These are phyloP conservation scores for Bombus turneri DNA, from an alignment of 1,140 invertebrate species.

Conservation along the genomic window DNA sequence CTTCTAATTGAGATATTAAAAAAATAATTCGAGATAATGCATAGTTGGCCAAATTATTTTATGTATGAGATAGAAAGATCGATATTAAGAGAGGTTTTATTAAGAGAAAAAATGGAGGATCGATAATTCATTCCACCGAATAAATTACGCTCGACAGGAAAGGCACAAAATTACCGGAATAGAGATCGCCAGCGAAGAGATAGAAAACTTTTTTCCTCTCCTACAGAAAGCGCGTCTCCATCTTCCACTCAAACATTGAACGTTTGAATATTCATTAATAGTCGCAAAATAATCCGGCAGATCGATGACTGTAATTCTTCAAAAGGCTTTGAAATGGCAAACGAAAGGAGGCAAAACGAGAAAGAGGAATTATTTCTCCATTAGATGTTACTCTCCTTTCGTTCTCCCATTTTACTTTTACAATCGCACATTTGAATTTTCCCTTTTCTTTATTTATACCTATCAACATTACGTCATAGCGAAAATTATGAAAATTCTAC, in stretches of 20 bases:
- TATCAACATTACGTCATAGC: no score
- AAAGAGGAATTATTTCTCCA: background rate
- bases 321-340: background rate
- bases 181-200: background rate
- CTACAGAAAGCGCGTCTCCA: background rate
- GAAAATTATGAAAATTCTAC: conserved; percentile 10
- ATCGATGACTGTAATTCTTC: background rate
- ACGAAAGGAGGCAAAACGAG: background rate
- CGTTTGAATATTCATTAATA: conserved; percentile 30
- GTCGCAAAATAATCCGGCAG: conserved; percentile 7
- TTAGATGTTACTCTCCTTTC: background rate
- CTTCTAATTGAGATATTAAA: background rate
- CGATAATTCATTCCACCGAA: background rate
- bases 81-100: background rate
- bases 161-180: background rate
- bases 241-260: background rate
- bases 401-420: background rate
- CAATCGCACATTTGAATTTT: background rate
- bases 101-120: background rate
- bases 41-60: background rate
- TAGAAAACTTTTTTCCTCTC: background rate
- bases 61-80: background rate
- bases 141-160: background rate
- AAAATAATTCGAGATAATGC: background rate
- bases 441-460: background rate